phyloP scores from a whole-genome alignment of 2,797 vertebrate genomes.

The Okamejei kenojei region DNA sequence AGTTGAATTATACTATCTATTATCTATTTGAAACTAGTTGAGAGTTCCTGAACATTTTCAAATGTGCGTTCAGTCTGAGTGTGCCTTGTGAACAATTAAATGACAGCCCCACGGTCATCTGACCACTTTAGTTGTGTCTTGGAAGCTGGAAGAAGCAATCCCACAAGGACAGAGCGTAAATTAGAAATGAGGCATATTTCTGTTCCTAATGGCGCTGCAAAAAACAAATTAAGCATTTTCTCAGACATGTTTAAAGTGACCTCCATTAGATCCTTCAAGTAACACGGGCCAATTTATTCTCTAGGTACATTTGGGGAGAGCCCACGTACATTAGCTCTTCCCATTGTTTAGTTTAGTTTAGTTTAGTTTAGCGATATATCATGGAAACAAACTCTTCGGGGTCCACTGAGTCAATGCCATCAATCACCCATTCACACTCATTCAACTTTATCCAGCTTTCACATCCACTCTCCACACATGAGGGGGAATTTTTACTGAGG shows the following conservation, averaged over 20 bases:
- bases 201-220: not conserved
- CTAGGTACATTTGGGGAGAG: not conserved
- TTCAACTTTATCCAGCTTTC: no score
- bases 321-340: not conserved
- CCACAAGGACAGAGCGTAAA: not conserved
- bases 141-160: not conserved
- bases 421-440: no score
- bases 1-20: not conserved
- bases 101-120: not conserved
- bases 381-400: no score
- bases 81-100: not conserved
- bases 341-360: not conserved
- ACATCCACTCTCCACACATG: no score
- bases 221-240: not conserved
- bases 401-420: no score
- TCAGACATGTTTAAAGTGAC: not conserved
- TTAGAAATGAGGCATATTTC: not conserved
- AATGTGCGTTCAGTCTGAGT: not conserved
- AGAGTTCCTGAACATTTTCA: not conserved
- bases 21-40: not conserved
- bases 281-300: not conserved
- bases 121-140: not conserved
- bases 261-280: not conserved
- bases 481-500: no score
- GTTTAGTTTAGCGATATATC: no score